Evolutionary conservation across 2,888 invertebrate species (phyloP), one percentile per base, ranked within the genome.

Genomic region (Idaea straminata): DNA sequence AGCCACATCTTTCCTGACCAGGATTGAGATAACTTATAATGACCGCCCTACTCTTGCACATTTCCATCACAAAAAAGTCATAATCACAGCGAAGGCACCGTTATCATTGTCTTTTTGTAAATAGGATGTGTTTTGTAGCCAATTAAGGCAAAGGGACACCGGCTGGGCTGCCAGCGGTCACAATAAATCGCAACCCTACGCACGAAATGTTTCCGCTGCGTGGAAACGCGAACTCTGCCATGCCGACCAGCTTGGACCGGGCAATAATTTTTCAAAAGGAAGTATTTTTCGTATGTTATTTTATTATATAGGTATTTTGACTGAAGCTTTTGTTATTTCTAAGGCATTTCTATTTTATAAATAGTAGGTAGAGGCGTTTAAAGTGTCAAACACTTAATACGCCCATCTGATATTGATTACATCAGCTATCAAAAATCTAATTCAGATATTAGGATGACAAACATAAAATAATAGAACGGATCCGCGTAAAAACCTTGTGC

Each of bases 151-250:
- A 89, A 88, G 84, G 87, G 86, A 84, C 84, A 82, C 86, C 87
- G 86, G 84, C 84, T 85, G 86, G 80, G 64, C 73, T 75, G 69
- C 64, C 74, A 74, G 77, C 71, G 82, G 84, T 85, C 82, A 87
- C 88, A 86, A 91, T 92, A 92, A 92, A 92, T 92, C 89, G 92
- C 92, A 89, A 91, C 88, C 89, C 88, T 82, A 86, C 84, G 25
- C 25, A 76, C 79, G 78, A 71, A 83, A 84, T 81, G 85, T 87
- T 90, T 91, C 92, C 91, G 91, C 81, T 80, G 77, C 62, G 59
- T 64, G 63, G 66, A 67, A 67, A 63, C 65, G 65, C 66, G 69
- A 70, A 64, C 68, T 64, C 68, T 67, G 65, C 64, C 67, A 64
- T 62, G 69, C 59, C 66, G 65, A 67, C 70, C 69, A 64, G 65